Evolutionary conservation across 2,888 invertebrate genomes (phyloP).

Genomic region (Heliconius ethilla): DNA sequence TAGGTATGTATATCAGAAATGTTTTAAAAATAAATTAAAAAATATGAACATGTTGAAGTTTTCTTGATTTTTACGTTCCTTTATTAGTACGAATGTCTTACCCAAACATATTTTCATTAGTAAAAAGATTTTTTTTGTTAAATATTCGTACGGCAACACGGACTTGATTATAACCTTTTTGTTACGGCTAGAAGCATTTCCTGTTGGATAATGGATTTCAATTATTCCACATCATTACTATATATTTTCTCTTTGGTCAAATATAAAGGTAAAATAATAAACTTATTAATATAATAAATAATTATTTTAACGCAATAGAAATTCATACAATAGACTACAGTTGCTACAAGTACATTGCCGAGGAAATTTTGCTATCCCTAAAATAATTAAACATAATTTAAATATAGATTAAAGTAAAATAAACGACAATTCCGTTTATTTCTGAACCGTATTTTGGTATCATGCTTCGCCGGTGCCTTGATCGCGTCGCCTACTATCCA

Average conservation of each 20-base stretch:
- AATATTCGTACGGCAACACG: not conserved
- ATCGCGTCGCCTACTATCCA: slow-evolving; percentile 53
- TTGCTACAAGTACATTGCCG: not conserved
- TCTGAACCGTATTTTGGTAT: slow-evolving; percentile 24
- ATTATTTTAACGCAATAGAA: no score
- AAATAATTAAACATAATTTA: not conserved
- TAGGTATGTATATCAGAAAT: not conserved
- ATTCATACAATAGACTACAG: not conserved
- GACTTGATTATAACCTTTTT: not conserved
- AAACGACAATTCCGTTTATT: slow-evolving; percentile 20
- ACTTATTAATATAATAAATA: no score
- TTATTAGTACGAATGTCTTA: not conserved
- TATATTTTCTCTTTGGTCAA: no score
- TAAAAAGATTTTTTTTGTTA: no score
- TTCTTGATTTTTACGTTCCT: not conserved
- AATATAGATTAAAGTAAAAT: slow-evolving; percentile 26
- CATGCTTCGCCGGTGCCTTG: slow-evolving; percentile 34
- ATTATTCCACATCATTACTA: no score
- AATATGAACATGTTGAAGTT: not conserved
- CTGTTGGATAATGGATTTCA: no score
- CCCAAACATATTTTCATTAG: not conserved
- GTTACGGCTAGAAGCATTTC: not conserved
- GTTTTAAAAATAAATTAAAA: not conserved
- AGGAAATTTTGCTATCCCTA: not conserved
- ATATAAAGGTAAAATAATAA: no score